Evolutionary conservation across 2,113 vertebrate species (phyloP), one percentile per base, ranked within the genome.

Genomic region (Lynx canadensis): DNA sequence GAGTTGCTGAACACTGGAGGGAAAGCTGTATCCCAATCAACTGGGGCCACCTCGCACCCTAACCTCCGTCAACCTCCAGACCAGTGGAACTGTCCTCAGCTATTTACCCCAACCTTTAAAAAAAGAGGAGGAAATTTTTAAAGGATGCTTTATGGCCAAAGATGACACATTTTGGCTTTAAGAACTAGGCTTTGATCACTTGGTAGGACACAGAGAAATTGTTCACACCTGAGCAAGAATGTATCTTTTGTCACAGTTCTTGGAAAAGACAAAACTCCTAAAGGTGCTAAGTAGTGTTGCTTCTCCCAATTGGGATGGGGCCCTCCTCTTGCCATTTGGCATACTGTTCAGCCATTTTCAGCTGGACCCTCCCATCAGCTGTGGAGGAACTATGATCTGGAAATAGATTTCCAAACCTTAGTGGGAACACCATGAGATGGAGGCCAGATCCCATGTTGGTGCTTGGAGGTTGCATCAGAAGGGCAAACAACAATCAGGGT

Each of bases 191-290:
- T 95, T 89, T 57, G 66, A 69, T 91, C 0, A 0, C 38, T 83
- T 82, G 31, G 68, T 71, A 55, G 41, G 80, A 71, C 55, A 76
- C 18, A 71, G 71, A 82, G 29, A 82, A 65, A 73, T 57, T 52
- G 74, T 86, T 96, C 41, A 68, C 66, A 96, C 89, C 57, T 83
- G 68, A 76, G 52, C 48, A 84, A 88, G 69, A 90, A 83, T 86
- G 48, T 38, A 12, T 81, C 21, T 91, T 38, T 91, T 76, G 65
- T 84, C 91, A 52, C 23, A 81, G 50, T 81, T 92, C 50, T 25
- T 69, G 25, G 38, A 65, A 92, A 94, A 87, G 29, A 36, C 60
- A 65, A 33, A 78, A 89, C 45, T 82, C 84, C 10, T n/a, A n/a
- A 27, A 79, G 11, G 18, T 48, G 18, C 68, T 25, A 7, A 68